These are phyloP conservation scores for Chamaea fasciata DNA, from an alignment of 2,113 vertebrate species.

Conservation along the genomic window DNA sequence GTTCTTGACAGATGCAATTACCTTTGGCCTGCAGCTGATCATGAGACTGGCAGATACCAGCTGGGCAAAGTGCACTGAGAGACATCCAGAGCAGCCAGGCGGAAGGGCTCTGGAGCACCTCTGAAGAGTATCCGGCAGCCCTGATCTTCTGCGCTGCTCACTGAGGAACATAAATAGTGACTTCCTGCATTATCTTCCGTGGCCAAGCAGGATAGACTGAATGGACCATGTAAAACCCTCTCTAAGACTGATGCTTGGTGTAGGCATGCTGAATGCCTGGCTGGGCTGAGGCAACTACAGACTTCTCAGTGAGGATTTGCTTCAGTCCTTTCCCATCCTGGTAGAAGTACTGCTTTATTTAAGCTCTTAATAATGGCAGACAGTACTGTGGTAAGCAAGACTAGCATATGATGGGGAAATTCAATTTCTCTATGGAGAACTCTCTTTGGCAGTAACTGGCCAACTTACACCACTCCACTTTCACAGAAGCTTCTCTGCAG, in stretches of 20 bases:
- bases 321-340: background rate
- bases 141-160: background rate
- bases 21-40: conserved; percentile 13
- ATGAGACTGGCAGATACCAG: background rate
- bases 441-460: background rate
- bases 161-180: background rate
- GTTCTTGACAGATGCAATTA: conserved; percentile 33
- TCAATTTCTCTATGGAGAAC: background rate
- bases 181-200: background rate
- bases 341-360: background rate
- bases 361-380: background rate
- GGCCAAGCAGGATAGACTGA: background rate
- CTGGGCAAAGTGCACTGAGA: background rate
- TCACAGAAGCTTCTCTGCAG: background rate
- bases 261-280: background rate
- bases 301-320: background rate
- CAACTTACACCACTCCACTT: background rate
- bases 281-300: background rate
- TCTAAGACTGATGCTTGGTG: background rate
- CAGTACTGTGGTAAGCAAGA: background rate
- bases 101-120: background rate
- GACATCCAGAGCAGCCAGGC: background rate
- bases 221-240: background rate
- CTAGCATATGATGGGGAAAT: background rate
- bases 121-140: background rate